Evolutionary conservation across 2,888 invertebrate species (phyloP).

Genomic region (Catocala sponsa): DNA sequence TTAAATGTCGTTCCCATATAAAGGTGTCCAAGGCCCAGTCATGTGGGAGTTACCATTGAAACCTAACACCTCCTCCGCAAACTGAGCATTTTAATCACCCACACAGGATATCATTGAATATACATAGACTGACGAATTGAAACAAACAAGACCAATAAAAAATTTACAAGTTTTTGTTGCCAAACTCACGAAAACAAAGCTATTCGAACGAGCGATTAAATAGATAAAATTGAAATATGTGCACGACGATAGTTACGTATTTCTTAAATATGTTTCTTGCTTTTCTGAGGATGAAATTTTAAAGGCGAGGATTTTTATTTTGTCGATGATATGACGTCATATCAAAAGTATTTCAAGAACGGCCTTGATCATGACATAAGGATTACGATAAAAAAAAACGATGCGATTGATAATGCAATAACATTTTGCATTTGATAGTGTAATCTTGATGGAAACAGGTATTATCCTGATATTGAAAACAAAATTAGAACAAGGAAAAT

Average conservation of each 20-base stretch:
- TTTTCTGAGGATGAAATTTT: not conserved
- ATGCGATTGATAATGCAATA: slow-evolving; percentile 35
- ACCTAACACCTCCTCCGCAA: slow-evolving; percentile 68
- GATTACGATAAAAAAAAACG: slow-evolving; percentile 34
- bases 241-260: not conserved
- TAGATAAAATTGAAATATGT: not conserved
- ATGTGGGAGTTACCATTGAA: slow-evolving; percentile 78
- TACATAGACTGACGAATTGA: slow-evolving; percentile 37
- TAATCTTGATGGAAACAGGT: not conserved
- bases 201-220: not conserved
- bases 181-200: not conserved
- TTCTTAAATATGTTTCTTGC: slow-evolving; percentile 8
- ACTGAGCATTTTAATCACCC: slow-evolving; percentile 68
- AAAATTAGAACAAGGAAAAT: not conserved
- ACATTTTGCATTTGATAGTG: slow-evolving; percentile 30
- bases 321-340: slow-evolving; percentile 30
- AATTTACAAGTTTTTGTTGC: slow-evolving; percentile 7
- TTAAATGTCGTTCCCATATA: slow-evolving; percentile 70
- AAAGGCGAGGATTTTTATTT: slow-evolving; percentile 9
- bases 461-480: not conserved
- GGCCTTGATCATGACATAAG: slow-evolving; percentile 14
- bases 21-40: slow-evolving; percentile 68
- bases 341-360: slow-evolving; percentile 30
- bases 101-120: slow-evolving; percentile 57
- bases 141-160: slow-evolving; percentile 36